Base-by-base conservation (phyloP, 2,888 invertebrate species). In the Drosophila mettleri region DNA sequence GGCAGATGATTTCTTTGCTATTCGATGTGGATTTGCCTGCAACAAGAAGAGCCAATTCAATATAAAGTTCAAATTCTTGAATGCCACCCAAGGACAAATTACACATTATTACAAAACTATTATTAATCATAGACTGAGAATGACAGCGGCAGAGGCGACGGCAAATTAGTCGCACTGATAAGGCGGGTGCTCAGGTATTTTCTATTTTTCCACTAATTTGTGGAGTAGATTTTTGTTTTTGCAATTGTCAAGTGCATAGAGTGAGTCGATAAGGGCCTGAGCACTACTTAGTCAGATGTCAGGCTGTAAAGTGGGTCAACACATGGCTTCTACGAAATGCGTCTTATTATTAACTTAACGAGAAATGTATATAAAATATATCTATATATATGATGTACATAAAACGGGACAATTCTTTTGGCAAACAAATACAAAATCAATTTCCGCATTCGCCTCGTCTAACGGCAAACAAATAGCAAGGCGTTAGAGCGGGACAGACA, bases 1-100 rank as follows among this genome's bases (percentile, higher is more conserved):
- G 92, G 83, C 92, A 92, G 86, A 92, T 92, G 84, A 92, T 92
- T 89, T 92, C 92, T 89, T 92, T 92, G 78, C 91, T 91, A 84
- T 84, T 91, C 89, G 90, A 90, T 86, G 90, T 89, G 76, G 94
- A 94, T 93, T 94, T 94, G 92, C 94, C 94, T 94, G 93, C 80
- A 94, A 48, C 1, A 94, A 74, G 29, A 48, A 76, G 70, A 36
- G 14, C 8, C 14, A 27, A 9, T 20, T 20, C 14, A 39, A 66
- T 41, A 43, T 65, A 4, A 2, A 18, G 36, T 9, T 20, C 61
- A 48, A 53, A 48, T 29, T 57, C 27, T 27, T 36, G 36, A 20
- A 24, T 24, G 16, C 9, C 51, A 57, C 34, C 43, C 61, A 55
- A 71, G 27, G 46, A 33, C 59, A 65, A 51, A 61, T 10, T 39